A percentile compares a stretch with the other conserved stretches of the same genome.
These are phyloP conservation scores for Pipistrellus kuhlii DNA, from an alignment of 2,797 vertebrate genomes.

Conservation along the genomic window DNA sequence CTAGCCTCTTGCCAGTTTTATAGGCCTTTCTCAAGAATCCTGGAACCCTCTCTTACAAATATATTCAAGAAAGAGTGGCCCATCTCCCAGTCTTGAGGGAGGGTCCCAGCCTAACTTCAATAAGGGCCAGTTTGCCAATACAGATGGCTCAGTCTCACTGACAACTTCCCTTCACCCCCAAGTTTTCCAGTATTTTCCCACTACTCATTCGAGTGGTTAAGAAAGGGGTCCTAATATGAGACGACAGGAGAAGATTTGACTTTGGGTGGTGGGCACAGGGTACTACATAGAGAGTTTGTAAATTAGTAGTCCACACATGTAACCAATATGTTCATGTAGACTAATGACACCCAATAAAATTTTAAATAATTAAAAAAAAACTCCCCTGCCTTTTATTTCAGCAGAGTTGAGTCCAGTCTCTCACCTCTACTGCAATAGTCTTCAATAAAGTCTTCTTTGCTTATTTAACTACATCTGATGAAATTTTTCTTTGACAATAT, in stretches of 20 bases:
- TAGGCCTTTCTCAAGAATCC: not conserved
- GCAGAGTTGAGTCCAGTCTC: not conserved
- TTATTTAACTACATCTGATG: not conserved
- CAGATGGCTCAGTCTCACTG: not conserved
- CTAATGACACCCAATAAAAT: too few species aligned
- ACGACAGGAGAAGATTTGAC: too few species aligned
- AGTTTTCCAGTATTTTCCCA: not conserved
- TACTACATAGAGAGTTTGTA: too few species aligned
- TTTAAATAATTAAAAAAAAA: not conserved
- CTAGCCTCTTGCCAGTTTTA: not conserved
- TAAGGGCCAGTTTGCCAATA: not conserved
- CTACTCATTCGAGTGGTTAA: not conserved
- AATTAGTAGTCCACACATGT: too few species aligned
- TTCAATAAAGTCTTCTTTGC: not conserved
- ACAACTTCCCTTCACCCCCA: not conserved
- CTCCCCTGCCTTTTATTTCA: not conserved
- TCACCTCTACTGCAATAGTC: not conserved
- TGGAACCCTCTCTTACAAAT: not conserved
- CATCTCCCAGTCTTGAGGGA: not conserved
- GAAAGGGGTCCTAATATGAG: too few species aligned
- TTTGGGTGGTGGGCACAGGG: too few species aligned
- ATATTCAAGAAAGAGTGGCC: not conserved
- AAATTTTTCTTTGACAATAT: not conserved
- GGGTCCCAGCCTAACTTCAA: not conserved
- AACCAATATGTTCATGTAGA: too few species aligned